phyloP scores from a whole-genome alignment of 2,888 invertebrate species.

The Ochropleura plecta region DNA sequence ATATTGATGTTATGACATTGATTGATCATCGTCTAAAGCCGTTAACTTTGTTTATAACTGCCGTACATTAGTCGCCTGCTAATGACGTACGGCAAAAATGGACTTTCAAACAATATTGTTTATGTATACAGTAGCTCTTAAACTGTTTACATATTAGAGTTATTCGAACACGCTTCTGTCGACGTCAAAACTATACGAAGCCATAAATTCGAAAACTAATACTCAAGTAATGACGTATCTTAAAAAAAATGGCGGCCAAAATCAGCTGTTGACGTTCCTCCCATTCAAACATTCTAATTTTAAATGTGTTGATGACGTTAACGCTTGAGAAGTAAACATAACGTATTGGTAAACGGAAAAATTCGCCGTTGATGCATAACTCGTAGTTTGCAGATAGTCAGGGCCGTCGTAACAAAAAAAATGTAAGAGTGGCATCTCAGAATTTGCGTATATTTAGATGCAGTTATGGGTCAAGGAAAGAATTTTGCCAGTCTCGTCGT shows the following conservation, averaged over 20 bases:
- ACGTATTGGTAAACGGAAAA: slow-evolving; percentile 59
- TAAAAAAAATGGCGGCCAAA: slow-evolving; percentile 46
- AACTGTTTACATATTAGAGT: slow-evolving; percentile 45
- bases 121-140: slow-evolving; percentile 32
- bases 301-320: slow-evolving; percentile 55
- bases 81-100: slow-evolving; percentile 31
- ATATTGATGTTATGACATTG: slow-evolving; percentile 38
- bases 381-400: slow-evolving; percentile 43
- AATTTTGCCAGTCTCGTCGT: slow-evolving; percentile 28
- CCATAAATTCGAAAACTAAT: slow-evolving; percentile 36
- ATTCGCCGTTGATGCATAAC: slow-evolving; percentile 46
- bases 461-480: slow-evolving; percentile 60
- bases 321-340: slow-evolving; percentile 57
- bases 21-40: slow-evolving; percentile 41
- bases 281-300: slow-evolving; percentile 65
- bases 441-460: slow-evolving; percentile 47
- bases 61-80: slow-evolving; percentile 20
- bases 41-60: slow-evolving; percentile 42
- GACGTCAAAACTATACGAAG: slow-evolving; percentile 54
- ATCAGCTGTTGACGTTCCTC: slow-evolving; percentile 56
- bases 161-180: slow-evolving; percentile 24
- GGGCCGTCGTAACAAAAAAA: slow-evolving; percentile 46
- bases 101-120: slow-evolving; percentile 31
- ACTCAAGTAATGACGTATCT: slow-evolving; percentile 47
- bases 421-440: slow-evolving; percentile 25